Base-by-base conservation (phyloP, 2,888 invertebrate species). In the Dusona sp. region DNA sequence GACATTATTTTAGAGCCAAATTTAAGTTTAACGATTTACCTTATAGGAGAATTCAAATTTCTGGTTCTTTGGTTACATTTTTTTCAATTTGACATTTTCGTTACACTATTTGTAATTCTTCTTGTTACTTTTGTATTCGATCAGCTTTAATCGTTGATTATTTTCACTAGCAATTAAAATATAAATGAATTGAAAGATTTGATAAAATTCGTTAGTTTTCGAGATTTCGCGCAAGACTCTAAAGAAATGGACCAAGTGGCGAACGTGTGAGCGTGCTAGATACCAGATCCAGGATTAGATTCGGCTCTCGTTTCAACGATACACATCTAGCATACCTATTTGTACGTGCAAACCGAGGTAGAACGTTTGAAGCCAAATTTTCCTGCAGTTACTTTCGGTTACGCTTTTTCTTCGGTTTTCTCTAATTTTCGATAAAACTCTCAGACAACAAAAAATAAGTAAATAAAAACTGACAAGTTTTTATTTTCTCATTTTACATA, bases 281-380 rank as follows among this genome's bases (percentile, higher is more conserved):
- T 84, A 77, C 72, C 51, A 77, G 75, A 82, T 19, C 61, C 82
- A 61, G 45, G 77, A 84, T 84, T 65, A 80, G 84, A 80, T 84
- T 70, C 36, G 54, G 72, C 75, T 80, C 75, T 77, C 33, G 77
- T 80, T 80, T 68, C 79, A 70, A 80, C 48, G 51, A 80, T 72
- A 54, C 57, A 42, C 64, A 77, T n/a, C 64, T 45, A 75, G 64
- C 64, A 33, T 13, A 61, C 64, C 61, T 45, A 64, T 16, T 6
- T 19, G 57, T 77, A 77, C 36, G 42, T 65, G 75, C 75, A 77
- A n/a, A 33, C 45, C 48, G 29, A 33, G 22, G 11, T 65, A 19
- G 16, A 73, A 73, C 36, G 33, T 33, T 45, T 45, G 42, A 4
- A 19, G 33, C 36, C 38, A 38, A 74, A 57, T 57, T 72, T 22